Conservation (phyloP, 2,888 invertebrate species). For the Lasiommata megera region DNA sequence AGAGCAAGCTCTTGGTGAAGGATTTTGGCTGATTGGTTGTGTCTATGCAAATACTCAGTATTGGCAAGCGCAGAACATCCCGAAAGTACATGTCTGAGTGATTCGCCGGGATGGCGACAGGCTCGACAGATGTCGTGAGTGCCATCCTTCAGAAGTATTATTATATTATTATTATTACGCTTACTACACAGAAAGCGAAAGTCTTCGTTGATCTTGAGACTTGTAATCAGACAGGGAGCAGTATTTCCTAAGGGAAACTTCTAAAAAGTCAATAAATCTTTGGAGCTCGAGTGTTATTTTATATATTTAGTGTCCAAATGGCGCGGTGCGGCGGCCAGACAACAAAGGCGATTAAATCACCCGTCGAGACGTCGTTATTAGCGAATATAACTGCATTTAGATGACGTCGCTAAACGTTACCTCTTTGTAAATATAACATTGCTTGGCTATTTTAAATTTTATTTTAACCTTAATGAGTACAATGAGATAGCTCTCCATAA, state of each 20-base stretch:
- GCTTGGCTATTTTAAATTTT: too few species aligned
- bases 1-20: too few species aligned
- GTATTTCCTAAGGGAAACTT: background rate
- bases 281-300: constrained; percentile 25
- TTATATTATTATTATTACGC: too few species aligned
- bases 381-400: constrained; percentile 30
- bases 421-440: background rate
- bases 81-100: too few species aligned
- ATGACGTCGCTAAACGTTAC: constrained; percentile 20
- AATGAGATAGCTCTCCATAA: too few species aligned
- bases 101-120: too few species aligned
- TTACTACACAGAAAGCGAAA: background rate
- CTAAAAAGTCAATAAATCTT: constrained; percentile 10
- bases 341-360: constrained; percentile 55
- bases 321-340: constrained; percentile 45
- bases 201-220: background rate
- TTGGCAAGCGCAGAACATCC: too few species aligned
- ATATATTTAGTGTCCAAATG: constrained; percentile 33
- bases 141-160: too few species aligned
- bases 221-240: background rate
- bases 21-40: too few species aligned
- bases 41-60: too few species aligned
- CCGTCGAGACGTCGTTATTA: constrained; percentile 42
- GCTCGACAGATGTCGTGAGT: too few species aligned
- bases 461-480: too few species aligned